Evolutionary conservation across 1,140 invertebrate genomes (phyloP), one percentile per base, ranked within the genome.

Genomic region (Schlechtendalia chinensis): DNA sequence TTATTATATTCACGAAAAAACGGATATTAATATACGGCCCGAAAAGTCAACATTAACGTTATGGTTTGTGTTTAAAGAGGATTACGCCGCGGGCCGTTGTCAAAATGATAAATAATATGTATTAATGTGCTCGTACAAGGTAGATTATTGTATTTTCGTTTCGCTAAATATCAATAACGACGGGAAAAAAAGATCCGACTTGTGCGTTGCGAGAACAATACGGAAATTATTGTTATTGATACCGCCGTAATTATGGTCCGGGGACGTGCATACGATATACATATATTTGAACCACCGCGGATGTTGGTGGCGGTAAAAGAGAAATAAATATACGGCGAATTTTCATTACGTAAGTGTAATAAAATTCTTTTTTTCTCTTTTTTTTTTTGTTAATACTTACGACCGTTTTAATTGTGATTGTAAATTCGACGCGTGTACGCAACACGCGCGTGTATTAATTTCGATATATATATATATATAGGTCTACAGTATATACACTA

Each of bases 241-340:
- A 32, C 50, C 47, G 69, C 54, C 24, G 53, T 72, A 72, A 72
- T 72, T 12, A 54, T 54, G 50, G 11, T 19, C 1, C 45, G 24
- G 69, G 24, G 11, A 50, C 47, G 47, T 39, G 32, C 8, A 39
- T 39, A 39, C 8, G 8, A 39, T 39, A 39, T 39, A 27, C 47
- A 24, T 72, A 54, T 54, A 71, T 72, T 72, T 54, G 54, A 72
- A 72, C 69, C 53, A 72, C 69, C 69, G 29, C 69, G 69, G 69
- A 72, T 72, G 69, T 54, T 72, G 50, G 50, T 72, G 69, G 69
- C 69, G 69, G 69, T 72, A 54, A 72, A 72, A 72, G 24, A 29
- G 69, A 72, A 72, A 72, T 72, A 72, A 72, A 72, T 72, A 72
- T 72, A 72, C 69, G 50, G 50, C 50, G 27, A 72, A n/a, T 72